Percentiles rank a stretch among this genome's conserved stretches.
phyloP scores from a whole-genome alignment of 2,888 invertebrate species.

The Epinotia nisella region DNA sequence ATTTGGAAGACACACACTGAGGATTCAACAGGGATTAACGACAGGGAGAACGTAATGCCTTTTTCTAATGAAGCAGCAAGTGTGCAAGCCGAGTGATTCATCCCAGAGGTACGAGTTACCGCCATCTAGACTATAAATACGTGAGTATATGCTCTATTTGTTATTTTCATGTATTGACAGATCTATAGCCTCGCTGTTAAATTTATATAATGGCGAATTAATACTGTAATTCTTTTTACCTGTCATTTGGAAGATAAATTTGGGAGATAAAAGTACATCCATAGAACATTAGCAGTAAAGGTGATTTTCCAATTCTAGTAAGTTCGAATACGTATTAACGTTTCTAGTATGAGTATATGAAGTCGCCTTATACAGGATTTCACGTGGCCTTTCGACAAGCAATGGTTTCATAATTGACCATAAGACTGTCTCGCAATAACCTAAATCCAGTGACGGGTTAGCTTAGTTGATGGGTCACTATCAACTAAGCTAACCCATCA shows the following conservation, averaged over 20 bases:
- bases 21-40: no score
- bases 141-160: conserved; percentile 47
- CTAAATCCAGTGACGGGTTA: no score
- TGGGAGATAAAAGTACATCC: not conserved
- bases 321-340: no score
- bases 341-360: no score
- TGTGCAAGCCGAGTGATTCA: conserved; percentile 56
- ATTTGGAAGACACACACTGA: no score
- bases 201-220: conserved; percentile 36
- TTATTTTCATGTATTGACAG: conserved; percentile 39
- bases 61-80: conserved; percentile 25
- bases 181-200: conserved; percentile 35
- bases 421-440: no score
- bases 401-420: no score
- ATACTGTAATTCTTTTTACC: conserved; percentile 12
- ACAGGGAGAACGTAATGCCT: no score
- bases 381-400: no score
- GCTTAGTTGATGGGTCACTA: no score
- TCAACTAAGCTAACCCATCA: no score
- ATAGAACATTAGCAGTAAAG: not conserved
- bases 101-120: conserved; percentile 52
- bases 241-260: conserved; percentile 1
- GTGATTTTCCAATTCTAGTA: not conserved
- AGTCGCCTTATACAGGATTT: no score
- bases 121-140: conserved; percentile 53